Evolutionary conservation across 1,140 invertebrate genomes (phyloP).

Genomic region (Eumeta japonica): DNA sequence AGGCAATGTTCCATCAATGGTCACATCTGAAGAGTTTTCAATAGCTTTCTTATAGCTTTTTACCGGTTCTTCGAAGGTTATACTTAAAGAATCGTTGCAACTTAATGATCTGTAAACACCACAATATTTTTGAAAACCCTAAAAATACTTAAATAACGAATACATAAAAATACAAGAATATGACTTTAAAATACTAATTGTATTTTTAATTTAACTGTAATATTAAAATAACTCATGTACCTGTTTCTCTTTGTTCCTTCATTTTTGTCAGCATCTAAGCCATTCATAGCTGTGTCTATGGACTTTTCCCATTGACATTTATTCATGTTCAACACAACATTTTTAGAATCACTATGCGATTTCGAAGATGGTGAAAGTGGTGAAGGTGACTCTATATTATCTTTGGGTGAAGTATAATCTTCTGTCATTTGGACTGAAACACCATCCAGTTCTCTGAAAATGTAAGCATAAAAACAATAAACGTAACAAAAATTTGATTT

Average conservation of each 20-base stretch:
- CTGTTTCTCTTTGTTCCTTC: conserved; percentile 27
- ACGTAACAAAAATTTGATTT: too few relatives aligned
- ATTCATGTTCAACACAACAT: conserved; percentile 27
- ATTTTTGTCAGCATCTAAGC: conserved; percentile 26
- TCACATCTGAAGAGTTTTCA: conserved; percentile 1
- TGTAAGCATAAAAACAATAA: neutral
- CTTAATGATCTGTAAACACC: conserved; percentile 44
- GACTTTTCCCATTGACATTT: conserved; percentile 9
- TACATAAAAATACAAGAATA: too few relatives aligned
- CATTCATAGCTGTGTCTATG: conserved; percentile 29
- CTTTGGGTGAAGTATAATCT: conserved; percentile 18
- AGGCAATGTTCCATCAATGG: neutral
- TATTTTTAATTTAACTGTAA: too few relatives aligned
- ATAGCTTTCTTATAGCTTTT: neutral
- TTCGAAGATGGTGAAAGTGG: conserved; percentile 7
- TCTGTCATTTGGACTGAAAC: conserved; percentile 27
- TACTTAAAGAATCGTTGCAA: conserved; percentile 49
- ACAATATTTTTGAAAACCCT: too few relatives aligned
- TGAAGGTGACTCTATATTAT: conserved; percentile 10
- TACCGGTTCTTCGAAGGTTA: conserved; percentile 32
- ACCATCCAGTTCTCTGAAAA: conserved; percentile 27
- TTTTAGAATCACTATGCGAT: conserved; percentile 9
- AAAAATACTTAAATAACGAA: too few relatives aligned
- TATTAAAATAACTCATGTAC: too few relatives aligned
- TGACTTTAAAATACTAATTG: too few relatives aligned